Percentiles rank a stretch among this genome's conserved stretches.
Conservation (phyloP, 1,140 invertebrate species). For the Aphelinus certus region DNA sequence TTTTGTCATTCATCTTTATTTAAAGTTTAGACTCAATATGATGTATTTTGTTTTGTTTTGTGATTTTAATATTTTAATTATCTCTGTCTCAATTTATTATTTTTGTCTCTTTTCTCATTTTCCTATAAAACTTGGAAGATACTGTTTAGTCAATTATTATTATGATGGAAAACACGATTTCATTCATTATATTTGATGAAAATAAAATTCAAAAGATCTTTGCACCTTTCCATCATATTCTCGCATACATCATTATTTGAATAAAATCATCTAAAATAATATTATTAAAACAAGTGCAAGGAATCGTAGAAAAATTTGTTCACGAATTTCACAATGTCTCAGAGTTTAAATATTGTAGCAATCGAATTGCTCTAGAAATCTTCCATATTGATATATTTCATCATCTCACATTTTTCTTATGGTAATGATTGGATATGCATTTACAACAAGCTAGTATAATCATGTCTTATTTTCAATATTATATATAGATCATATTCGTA, state of each 20-base stretch:
- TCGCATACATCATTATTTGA: no score
- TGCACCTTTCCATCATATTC: no score
- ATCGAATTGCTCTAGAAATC: no score
- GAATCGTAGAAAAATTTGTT: constrained; percentile 12
- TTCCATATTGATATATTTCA: no score
- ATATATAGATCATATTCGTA: no score
- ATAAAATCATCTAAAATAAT: no score
- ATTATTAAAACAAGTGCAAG: constrained; percentile 8
- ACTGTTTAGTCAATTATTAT: neutral
- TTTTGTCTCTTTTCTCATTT: neutral
- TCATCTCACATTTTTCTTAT: neutral
- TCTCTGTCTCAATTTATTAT: neutral
- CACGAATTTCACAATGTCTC: constrained; percentile 17
- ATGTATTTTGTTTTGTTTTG: no score
- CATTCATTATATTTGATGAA: constrained; percentile 4
- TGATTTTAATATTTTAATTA: neutral
- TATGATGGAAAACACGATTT: constrained; percentile 9
- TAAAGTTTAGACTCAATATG: no score
- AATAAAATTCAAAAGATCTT: constrained; percentile 5
- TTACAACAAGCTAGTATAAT: neutral
- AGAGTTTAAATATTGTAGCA: neutral
- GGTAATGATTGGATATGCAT: constrained; percentile 13
- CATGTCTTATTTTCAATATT: no score
- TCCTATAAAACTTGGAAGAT: constrained; percentile 19
- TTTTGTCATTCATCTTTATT: no score